These are phyloP conservation scores for Spea hammondii DNA, from an alignment of 2,797 vertebrate species.

Conservation along the genomic window DNA sequence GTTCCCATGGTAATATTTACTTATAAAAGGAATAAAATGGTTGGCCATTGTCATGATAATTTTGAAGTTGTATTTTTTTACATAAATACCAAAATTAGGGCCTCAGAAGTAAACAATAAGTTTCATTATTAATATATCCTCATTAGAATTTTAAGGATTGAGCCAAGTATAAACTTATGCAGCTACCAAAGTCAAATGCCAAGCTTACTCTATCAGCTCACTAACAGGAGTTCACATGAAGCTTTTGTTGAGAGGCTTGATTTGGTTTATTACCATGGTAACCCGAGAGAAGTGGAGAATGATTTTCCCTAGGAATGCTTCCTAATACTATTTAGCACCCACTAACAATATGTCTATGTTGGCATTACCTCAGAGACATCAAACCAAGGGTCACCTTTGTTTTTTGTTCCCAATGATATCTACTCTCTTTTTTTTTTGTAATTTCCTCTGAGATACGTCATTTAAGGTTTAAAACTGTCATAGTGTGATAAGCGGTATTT, in stretches of 20 bases:
- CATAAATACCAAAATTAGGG: neutral
- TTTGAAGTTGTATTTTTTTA: neutral
- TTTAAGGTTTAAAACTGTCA: slow-evolving; percentile 18
- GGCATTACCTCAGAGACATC: slow-evolving; percentile 68
- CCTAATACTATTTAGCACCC: slow-evolving; percentile 70
- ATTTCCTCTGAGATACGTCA: slow-evolving; percentile 2
- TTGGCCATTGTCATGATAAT: neutral
- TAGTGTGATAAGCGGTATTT: slow-evolving; percentile 14
- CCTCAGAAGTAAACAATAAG: neutral
- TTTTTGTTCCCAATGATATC: slow-evolving; percentile 68
- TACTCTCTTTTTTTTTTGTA: slow-evolving; percentile 17
- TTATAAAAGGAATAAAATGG: neutral
- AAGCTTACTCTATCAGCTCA: slow-evolving; percentile 33
- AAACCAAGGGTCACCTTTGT: slow-evolving; percentile 68
- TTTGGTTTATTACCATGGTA: slow-evolving; percentile 73
- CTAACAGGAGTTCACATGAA: slow-evolving; percentile 41
- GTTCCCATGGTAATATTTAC: no score
- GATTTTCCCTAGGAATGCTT: slow-evolving; percentile 71
- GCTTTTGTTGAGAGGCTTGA: slow-evolving; percentile 33
- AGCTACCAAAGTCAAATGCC: slow-evolving; percentile 37
- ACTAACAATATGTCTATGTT: slow-evolving; percentile 66
- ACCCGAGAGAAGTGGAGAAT: slow-evolving; percentile 67
- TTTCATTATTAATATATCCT: slow-evolving; percentile 14
- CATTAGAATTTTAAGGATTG: slow-evolving; percentile 14
- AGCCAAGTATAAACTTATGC: slow-evolving; percentile 30